These are phyloP conservation scores for Ceyx erithaca DNA, from an alignment of 2,797 vertebrate genomes.

Conservation along the genomic window DNA sequence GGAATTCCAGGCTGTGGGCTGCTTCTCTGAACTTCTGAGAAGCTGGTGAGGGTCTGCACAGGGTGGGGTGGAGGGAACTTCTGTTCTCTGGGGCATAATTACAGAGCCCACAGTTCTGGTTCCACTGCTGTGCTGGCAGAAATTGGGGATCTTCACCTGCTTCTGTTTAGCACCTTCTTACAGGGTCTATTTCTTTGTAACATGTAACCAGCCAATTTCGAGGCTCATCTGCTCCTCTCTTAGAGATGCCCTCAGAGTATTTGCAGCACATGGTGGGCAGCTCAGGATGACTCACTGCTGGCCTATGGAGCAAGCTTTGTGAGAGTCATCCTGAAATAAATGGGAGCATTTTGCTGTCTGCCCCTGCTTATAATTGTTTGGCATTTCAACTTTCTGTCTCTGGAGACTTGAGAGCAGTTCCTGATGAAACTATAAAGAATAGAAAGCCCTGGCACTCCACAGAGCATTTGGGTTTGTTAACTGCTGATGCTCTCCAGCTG, in stretches of 20 bases:
- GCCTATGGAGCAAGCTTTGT: neutral
- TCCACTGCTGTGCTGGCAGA: neutral
- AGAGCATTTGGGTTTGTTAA: neutral
- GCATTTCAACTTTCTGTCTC: slow-evolving; percentile 27
- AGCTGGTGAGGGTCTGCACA: neutral
- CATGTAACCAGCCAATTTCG: neutral
- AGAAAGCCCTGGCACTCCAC: neutral
- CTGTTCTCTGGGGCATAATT: neutral
- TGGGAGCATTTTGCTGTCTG: neutral
- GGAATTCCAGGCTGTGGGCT: neutral
- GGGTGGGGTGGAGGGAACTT: neutral
- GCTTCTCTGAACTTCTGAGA: neutral
- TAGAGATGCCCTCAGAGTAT: neutral
- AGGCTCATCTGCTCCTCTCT: neutral
- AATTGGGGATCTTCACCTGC: neutral
- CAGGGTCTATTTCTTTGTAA: neutral
- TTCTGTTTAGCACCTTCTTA: neutral
- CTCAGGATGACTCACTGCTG: neutral
- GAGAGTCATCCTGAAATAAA: slow-evolving; percentile 34
- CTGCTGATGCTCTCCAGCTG: neutral
- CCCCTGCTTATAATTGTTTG: neutral
- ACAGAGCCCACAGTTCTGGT: neutral
- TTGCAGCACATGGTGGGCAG: neutral
- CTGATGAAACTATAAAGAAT: neutral
- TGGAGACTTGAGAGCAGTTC: neutral